These are phyloP conservation scores for Drosophila dives DNA, from an alignment of 2,888 invertebrate species.

Conservation along the genomic window DNA sequence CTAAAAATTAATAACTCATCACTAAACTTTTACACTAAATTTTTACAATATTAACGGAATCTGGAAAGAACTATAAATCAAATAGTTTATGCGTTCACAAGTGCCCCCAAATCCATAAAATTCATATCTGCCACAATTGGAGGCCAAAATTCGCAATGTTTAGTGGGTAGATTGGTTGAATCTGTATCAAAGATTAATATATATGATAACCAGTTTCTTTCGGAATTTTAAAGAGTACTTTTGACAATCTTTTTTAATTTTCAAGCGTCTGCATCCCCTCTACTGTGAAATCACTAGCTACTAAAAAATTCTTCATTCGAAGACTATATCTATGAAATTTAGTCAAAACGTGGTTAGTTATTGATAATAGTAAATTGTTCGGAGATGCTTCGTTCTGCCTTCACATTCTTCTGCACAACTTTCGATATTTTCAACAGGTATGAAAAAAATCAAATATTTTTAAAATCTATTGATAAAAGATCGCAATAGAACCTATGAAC, in stretches of 20 bases:
- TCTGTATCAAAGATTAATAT: too few relatives aligned
- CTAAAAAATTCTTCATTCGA: neutral
- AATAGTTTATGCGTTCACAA: neutral
- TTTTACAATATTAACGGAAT: neutral
- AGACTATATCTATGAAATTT: neutral
- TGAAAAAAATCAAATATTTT: neutral
- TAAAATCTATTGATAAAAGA: neutral
- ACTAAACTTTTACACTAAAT: neutral
- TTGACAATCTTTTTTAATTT: too few relatives aligned
- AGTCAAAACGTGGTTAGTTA: neutral
- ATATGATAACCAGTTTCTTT: neutral
- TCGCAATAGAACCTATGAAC: neutral
- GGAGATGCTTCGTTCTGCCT: neutral
- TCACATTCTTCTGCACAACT: neutral
- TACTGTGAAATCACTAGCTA: neutral
- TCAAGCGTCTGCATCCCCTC: too few relatives aligned
- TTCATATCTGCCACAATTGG: neutral
- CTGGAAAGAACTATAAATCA: neutral
- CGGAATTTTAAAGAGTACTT: neutral
- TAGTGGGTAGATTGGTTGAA: neutral
- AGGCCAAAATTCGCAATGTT: neutral
- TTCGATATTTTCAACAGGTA: neutral
- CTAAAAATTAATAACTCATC: neutral
- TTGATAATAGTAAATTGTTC: neutral
- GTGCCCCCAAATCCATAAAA: too few relatives aligned